These are phyloP conservation scores for Mesitornis unicolor DNA, from an alignment of 2,113 vertebrate species.

Conservation along the genomic window DNA sequence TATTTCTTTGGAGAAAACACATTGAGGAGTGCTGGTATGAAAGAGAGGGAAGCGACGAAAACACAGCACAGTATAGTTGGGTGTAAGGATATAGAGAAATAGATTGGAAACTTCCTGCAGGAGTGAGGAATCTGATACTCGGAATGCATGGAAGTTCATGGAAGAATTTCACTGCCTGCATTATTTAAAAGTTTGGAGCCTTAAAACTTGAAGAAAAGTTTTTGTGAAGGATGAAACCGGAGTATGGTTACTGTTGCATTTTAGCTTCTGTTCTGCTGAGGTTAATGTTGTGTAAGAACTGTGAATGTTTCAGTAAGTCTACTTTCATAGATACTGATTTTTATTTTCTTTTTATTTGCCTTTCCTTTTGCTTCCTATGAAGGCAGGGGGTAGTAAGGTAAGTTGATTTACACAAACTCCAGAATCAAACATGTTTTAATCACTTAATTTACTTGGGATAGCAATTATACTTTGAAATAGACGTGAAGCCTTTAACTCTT, in stretches of 20 bases:
- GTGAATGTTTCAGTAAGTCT: neutral
- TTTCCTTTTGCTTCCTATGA: conserved; percentile 80
- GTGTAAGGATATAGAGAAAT: neutral
- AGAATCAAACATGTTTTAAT: neutral
- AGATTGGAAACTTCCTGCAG: neutral
- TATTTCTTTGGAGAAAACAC: neutral
- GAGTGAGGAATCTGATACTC: neutral
- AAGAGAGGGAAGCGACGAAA: neutral
- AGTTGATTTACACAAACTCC: conserved; percentile 61
- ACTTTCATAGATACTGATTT: conserved; percentile 31
- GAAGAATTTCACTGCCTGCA: neutral
- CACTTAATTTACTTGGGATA: neutral
- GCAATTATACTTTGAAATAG: neutral
- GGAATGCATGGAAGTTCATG: neutral
- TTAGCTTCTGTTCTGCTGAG: neutral
- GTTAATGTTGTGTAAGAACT: neutral
- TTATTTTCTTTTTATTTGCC: conserved; percentile 70
- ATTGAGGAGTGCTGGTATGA: neutral
- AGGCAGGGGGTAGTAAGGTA: conserved; percentile 98
- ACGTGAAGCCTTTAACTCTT: neutral
- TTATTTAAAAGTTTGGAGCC: neutral
- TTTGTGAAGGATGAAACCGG: neutral
- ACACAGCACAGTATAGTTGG: neutral
- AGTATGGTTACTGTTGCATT: neutral
- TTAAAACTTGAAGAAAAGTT: neutral